phyloP scores from a whole-genome alignment of 2,797 vertebrate species.

The Hapalemur alaotrensis region DNA sequence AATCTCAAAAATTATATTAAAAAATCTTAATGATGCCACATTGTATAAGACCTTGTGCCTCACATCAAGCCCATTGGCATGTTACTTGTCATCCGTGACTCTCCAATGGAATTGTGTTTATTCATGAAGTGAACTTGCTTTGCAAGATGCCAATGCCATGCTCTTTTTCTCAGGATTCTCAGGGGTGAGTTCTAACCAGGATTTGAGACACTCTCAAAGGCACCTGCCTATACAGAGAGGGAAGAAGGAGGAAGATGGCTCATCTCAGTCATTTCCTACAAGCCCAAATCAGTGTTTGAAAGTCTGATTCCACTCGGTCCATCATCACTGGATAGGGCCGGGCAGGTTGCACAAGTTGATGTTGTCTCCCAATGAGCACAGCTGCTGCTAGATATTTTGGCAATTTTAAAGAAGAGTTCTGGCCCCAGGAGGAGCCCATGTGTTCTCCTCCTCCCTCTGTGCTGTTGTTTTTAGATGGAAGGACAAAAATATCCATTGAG shows the following conservation, averaged over 20 bases:
- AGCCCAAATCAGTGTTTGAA: not conserved
- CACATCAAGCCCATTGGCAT: not conserved
- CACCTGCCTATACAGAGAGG: not conserved
- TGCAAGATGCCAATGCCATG: not conserved
- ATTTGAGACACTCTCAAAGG: not conserved
- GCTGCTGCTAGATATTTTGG: slow-evolving; percentile 35
- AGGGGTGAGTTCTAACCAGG: not conserved
- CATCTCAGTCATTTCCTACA: not conserved
- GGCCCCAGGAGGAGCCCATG: slow-evolving; percentile 28
- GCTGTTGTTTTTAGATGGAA: slow-evolving; percentile 62
- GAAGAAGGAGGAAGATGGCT: not conserved
- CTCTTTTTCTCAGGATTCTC: not conserved
- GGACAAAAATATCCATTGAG: slow-evolving; percentile 21
- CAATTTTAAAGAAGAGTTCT: slow-evolving; percentile 39
- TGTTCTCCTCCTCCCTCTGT: slow-evolving; percentile 41
- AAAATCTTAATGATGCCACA: not conserved
- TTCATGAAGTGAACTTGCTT: not conserved
- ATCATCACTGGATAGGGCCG: not conserved
- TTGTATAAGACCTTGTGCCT: not conserved
- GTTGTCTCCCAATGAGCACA: not conserved
- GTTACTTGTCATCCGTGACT: not conserved
- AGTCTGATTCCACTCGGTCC: not conserved
- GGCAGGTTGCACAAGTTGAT: not conserved
- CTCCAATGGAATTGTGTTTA: not conserved
- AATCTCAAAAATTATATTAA: not conserved